Base-by-base conservation (phyloP, 2,888 invertebrate species). In the Leptopterna dolabrata region DNA sequence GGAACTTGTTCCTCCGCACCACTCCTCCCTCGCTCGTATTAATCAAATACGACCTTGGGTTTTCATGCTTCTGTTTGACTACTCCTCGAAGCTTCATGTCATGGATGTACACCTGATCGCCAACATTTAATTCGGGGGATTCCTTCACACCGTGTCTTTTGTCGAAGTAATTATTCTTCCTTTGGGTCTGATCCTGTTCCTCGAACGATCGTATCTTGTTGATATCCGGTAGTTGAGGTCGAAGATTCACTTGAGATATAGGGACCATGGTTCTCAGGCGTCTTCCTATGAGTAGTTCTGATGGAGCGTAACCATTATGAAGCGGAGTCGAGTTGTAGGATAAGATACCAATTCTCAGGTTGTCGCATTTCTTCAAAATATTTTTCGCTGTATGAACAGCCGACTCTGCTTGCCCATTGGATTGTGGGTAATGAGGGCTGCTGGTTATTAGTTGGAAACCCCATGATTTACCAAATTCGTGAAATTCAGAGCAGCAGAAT, bases 361-460 rank as follows among this genome's bases (percentile, higher is more conserved):
- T 47, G 9, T 86, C 16, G 14, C 45, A 86, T 41, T 85, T 87
- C 1, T 0, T 1, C n/a, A 87, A 14, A 6, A 85, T 83, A 0
- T 73, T 29, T 51, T 87, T 87, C 0, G 83, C 76, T 36, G 76
- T 87, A 11, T 43, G 27, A 11, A 88, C 86, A 9, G 82, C 88
- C 16, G 88, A 86, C 36, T 88, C 88, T 9, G 82, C 88, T 3
- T 71, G 71, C 0, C 88, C 88, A 36, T 88, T 87, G 36, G 86
- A 87, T 24, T 73, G 82, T 0, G 87, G 87, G 16, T 71, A 88
- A 14, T 36, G 45, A 1, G 88, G 88, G 41, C 88, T 88, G 55
- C 88, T 88, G 19, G 82, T 88, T 0, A 87, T 70, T 19, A 45
- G 14, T 6, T 81, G 45, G 24, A 87, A 71, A 11, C 81, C 88